Base-by-base conservation (phyloP, 2,113 vertebrate species). In the Mustela lutreola region DNA sequence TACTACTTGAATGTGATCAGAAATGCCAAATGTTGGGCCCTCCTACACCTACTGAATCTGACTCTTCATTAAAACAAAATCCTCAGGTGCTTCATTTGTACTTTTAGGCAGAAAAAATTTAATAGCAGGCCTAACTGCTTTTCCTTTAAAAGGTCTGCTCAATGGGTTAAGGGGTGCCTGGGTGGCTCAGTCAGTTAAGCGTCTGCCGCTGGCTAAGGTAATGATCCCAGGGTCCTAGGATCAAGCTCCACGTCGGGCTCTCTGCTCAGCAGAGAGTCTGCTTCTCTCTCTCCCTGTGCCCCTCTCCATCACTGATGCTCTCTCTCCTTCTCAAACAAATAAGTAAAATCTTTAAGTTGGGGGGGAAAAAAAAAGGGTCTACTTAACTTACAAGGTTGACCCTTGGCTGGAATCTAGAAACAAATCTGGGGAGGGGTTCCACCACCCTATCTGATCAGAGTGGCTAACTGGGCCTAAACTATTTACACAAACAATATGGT, bases 21-120 rank as follows among this genome's bases (percentile, higher is more conserved):
- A 94, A 85, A 90, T 53, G 48, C 4, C 73, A 31, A 80, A 19
- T 94, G 26, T 63, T 73, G 26, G 9, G 18, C n/a, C 28, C 71
- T 90, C 45, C n/a, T 58, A 75, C 11, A 63, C 22, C 63, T 93
- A 53, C 39, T 45, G 12, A 39, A 80, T 67, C 6, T 71, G 67
- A 84, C 16, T 76, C 58, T 63, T 78, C 50, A 78, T 90, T 84
- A 50, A 67, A 89, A 33, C 14, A 93, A 90, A 4, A 84, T 62
- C 21, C 26, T 21, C 50, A 71, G 12, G 80, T 85, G 60, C 11
- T 56, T 39, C 80, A 86, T 60, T 79, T 85, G 53, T 31, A 63
- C 45, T 65, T 80, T 60, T 67, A 31, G 21, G 6, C 67, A 96
- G 48, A 84, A 93, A 56, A 93, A 96, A 75, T 22, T 50, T 91